A percentile compares a stretch with the other conserved stretches of the same genome.
These are phyloP conservation scores for Lytechinus variegatus DNA, from an alignment of 35 echinoderm and acorn worm genomes.

Conservation along the genomic window DNA sequence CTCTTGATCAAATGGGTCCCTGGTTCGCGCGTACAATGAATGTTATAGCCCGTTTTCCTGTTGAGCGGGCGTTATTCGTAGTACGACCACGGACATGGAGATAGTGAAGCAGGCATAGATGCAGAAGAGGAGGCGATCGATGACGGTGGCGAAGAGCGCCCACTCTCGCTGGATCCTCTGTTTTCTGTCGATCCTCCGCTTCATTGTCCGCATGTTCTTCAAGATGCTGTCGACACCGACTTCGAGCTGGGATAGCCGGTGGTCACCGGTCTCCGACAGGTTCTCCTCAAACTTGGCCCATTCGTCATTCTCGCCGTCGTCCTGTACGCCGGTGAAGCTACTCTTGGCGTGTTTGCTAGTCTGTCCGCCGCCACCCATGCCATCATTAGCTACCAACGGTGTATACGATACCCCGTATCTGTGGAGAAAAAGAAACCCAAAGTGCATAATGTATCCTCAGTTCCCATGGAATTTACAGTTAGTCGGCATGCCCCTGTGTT, in stretches of 20 bases:
- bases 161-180: constrained; percentile 81
- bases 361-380: constrained; percentile 27
- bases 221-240: constrained; percentile 74
- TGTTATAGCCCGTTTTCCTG: neutral
- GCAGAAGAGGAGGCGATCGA: constrained; percentile 87
- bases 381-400: constrained; percentile 62
- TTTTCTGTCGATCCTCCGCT: constrained; percentile 44
- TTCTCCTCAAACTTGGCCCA: constrained; percentile 62
- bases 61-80: constrained; percentile 63
- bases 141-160: constrained; percentile 89
- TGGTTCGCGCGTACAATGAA: too few relatives aligned
- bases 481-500: too few relatives aligned
- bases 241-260: constrained; percentile 77
- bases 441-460: too few relatives aligned
- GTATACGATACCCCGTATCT: constrained; percentile 84
- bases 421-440: neutral
- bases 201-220: constrained; percentile 61
- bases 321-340: neutral
- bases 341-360: constrained; percentile 56
- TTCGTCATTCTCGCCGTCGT: constrained; percentile 54
- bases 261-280: constrained; percentile 59
- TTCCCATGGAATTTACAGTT: too few relatives aligned
- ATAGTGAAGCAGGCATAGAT: constrained; percentile 92
- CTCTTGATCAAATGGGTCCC: too few relatives aligned
- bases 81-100: constrained; percentile 72